Evolutionary conservation across 2,888 invertebrate species (phyloP).

Genomic region (Drosophila melanosoma): DNA sequence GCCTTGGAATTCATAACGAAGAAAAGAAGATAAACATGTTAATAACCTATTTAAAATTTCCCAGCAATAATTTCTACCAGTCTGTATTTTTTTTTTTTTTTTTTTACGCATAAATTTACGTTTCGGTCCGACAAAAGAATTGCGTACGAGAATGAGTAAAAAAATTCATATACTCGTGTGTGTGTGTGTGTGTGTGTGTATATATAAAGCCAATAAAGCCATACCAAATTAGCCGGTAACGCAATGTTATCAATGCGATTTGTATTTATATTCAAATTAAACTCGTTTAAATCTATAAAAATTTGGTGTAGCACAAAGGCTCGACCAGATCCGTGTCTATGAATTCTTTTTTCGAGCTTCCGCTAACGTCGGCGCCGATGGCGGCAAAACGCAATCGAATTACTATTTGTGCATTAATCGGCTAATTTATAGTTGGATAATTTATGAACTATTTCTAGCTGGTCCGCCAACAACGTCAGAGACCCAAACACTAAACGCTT

Average conservation of each 20-base stretch:
- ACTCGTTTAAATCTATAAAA: constrained; percentile 80
- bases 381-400: constrained; percentile 78
- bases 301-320: constrained; percentile 72
- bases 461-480: constrained; percentile 19
- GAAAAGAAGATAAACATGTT: constrained; percentile 76
- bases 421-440: constrained; percentile 79
- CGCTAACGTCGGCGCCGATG: constrained; percentile 36
- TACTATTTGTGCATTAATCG: constrained; percentile 80
- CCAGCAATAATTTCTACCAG: constrained; percentile 76
- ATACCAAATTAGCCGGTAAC: constrained; percentile 69
- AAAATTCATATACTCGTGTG: constrained; percentile 6
- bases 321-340: constrained; percentile 76
- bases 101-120: constrained; percentile 58
- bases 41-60: constrained; percentile 79
- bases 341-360: constrained; percentile 68
- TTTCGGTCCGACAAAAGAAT: constrained; percentile 28
- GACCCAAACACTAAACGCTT: constrained; percentile 29
- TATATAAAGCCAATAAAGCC: constrained; percentile 38
- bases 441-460: constrained; percentile 77
- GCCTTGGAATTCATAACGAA: constrained; percentile 74
- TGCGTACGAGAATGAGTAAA: constrained; percentile 12
- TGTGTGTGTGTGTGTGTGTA: not conserved
- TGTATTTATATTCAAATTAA: constrained; percentile 78
- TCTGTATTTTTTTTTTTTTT: constrained; percentile 29
- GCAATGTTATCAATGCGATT: constrained; percentile 74